A percentile compares a stretch with the other conserved stretches of the same genome.
These are phyloP conservation scores for Geococcyx californianus DNA, from an alignment of 2,113 vertebrate species.

Conservation along the genomic window DNA sequence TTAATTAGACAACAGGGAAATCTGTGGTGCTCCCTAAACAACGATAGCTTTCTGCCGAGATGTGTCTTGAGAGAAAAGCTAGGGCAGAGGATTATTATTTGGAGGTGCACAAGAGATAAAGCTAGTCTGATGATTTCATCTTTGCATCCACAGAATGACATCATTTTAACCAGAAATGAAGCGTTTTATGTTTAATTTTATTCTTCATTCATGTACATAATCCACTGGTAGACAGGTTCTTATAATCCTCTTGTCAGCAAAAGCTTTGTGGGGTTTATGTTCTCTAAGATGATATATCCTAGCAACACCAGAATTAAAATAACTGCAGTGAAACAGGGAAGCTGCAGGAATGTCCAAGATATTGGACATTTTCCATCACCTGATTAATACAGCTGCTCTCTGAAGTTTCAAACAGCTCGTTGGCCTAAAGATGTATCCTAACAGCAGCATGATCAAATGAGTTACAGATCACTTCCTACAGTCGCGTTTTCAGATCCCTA, in stretches of 20 bases:
- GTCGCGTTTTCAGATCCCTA: background rate
- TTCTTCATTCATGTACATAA: slow-evolving; percentile 1
- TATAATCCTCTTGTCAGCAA: slow-evolving; percentile 40
- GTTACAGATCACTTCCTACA: background rate
- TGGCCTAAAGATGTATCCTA: background rate
- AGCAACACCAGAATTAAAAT: slow-evolving; percentile 55
- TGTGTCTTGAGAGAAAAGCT: background rate
- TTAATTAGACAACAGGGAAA: background rate
- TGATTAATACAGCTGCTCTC: background rate
- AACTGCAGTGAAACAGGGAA: background rate
- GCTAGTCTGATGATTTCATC: background rate
- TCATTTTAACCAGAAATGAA: background rate
- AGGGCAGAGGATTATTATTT: background rate
- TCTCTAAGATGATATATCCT: slow-evolving; percentile 45
- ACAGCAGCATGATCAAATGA: background rate
- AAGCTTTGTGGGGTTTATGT: slow-evolving; percentile 38
- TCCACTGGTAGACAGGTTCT: background rate
- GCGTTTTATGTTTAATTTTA: slow-evolving; percentile 3
- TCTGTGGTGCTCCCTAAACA: background rate
- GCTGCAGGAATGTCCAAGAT: background rate
- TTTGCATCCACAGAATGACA: background rate
- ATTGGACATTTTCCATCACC: background rate
- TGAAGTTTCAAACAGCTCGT: background rate
- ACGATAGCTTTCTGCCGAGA: background rate
- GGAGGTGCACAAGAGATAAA: background rate